Base-by-base conservation (phyloP, 2,113 vertebrate genomes). In the Talpa occidentalis region DNA sequence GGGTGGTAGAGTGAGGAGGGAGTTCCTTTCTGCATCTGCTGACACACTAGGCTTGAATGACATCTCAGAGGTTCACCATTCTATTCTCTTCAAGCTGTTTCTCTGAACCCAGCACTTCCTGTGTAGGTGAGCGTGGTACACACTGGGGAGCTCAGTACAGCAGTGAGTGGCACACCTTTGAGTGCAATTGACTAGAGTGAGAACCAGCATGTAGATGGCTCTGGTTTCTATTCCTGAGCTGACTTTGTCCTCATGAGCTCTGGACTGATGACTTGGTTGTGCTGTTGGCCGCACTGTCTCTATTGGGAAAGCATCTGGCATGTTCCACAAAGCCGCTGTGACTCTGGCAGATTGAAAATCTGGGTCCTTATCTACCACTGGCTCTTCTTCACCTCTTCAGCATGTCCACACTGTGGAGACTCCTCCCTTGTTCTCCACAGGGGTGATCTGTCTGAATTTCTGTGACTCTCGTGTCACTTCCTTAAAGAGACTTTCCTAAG, bases 61-160 rank as follows among this genome's bases (percentile, higher is more conserved):
- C 32, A 56, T 59, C n/a, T 49, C n/a, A n/a, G n/a, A n/a, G n/a
- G n/a, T n/a, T n/a, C 64, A 42, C n/a, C 32, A 37, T 40, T 60
- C n/a, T 52, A 30, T 86, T 90, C 47, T 47, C 32, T 72, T 73
- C 24, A 42, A 60, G 14, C 28, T 0, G 7, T 35, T 93, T 67
- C 10, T 73, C 5, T 21, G 26, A 17, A 64, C 22, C n/a, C 9
- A 56, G 64, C 35, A 44, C 72, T 90, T 52, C 62, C n/a, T 35
- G 35, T 52, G 16, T 2, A 16, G 40, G 30, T 49, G 11, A 69
- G 9, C 28, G 21, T 56, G 40, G 24, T 49, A 24, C 21, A 26
- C 15, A 17, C 3, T 4, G 11, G 26, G 11, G 37, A 0, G 19
- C 12, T 30, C 21, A 26, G n/a, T 16, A 3, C 26, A 21, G 28